Base-by-base conservation (phyloP, 2,113 vertebrate genomes). In the Rhegmatorhina hoffmannsi region DNA sequence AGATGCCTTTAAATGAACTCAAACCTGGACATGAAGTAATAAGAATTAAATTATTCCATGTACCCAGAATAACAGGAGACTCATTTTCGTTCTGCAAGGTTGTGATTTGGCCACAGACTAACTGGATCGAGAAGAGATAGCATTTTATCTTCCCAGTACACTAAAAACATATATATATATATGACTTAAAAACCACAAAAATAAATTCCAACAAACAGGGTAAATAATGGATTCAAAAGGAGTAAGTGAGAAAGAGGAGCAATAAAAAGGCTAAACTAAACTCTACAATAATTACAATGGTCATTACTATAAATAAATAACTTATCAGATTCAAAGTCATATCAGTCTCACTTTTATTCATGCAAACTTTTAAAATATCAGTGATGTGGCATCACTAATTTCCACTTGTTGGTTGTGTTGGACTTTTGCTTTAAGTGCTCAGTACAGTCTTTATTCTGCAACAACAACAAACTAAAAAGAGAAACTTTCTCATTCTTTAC, bases 131-230 rank as follows among this genome's bases (percentile, higher is more conserved):
- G 33, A 50, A 59, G 67, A 86, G 28, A 60, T 8, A 70, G 36
- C 15, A 18, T 31, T 70, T 77, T 88, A 28, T 74, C 73, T 91
- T 72, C 47, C 52, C 52, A 75, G 44, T 13, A 17, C 13, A 44
- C 78, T 94, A 86, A 67, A 93, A 58, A 49, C 69, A 91, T 38
- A 16, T 69, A 91, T 38, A 91, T 38, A 21, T 28, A 89, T 75
- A 8, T 3, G 52, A 24, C 50, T 49, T 40, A 62, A 94, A 90
- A 74, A 4, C 34, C 49, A 47, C 24, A 19, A 1, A 53, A 59
- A 47, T 38, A 0, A 24, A 40, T 50, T 79, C 74, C 49, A 76
- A n/a, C 36, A 85, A 85, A 43, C 31, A 68, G 25, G 36, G 0
- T 64, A 52, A 81, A 68, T 50, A 73, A 40, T 8, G 16, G 31